Conservation (phyloP, 2,888 invertebrate genomes). For the Archips crataeganus region DNA sequence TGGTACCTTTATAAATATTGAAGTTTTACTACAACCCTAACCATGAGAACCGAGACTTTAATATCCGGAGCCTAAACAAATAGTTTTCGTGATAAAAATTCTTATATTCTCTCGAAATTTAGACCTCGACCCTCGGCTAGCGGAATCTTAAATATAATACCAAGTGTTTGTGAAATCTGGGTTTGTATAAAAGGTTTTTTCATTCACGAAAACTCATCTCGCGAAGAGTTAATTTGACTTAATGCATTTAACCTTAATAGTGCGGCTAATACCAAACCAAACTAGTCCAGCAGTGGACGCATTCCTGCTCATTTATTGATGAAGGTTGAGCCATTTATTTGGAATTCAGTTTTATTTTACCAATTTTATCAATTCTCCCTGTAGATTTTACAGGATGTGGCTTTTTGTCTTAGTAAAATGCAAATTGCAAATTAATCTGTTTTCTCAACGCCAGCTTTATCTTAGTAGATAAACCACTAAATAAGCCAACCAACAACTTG, state of each 20-base stretch:
- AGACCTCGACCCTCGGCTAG: conserved; percentile 15
- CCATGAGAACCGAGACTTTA: conserved; percentile 11
- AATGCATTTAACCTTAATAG: background rate
- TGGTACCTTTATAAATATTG: conserved; percentile 21
- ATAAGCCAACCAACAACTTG: background rate
- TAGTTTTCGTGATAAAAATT: conserved; percentile 17
- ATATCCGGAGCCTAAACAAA: conserved; percentile 32
- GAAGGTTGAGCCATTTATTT: too few relatives aligned
- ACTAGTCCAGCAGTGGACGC: too few relatives aligned
- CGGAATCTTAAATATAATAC: background rate
- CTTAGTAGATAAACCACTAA: too few relatives aligned
- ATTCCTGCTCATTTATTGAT: too few relatives aligned
- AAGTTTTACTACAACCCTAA: conserved; percentile 8
- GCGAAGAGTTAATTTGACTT: background rate
- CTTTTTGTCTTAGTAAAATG: too few relatives aligned
- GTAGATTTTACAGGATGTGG: too few relatives aligned
- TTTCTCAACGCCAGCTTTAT: too few relatives aligned
- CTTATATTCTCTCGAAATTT: conserved; percentile 16
- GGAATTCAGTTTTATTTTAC: too few relatives aligned
- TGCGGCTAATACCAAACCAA: too few relatives aligned
- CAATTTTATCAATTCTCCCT: too few relatives aligned
- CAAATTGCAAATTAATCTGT: too few relatives aligned
- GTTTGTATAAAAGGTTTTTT: background rate
- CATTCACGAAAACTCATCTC: background rate
- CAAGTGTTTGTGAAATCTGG: conserved; percentile 11